Conservation (phyloP, 2,888 invertebrate genomes). For the Leptinotarsa haldemani region DNA sequence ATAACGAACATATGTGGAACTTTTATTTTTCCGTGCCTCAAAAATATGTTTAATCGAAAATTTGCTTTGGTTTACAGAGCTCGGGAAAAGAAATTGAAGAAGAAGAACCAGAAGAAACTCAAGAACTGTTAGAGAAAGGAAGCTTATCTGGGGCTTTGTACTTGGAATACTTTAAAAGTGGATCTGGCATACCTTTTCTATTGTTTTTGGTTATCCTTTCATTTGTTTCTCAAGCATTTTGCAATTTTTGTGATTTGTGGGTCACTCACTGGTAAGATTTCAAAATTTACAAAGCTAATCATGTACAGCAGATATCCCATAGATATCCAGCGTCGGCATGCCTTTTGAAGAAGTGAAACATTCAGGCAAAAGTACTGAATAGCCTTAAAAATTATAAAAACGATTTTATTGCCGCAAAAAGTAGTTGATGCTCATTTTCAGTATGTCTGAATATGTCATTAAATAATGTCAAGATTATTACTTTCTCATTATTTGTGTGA, state of each 20-base stretch:
- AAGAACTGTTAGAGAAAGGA: slow-evolving; percentile 75
- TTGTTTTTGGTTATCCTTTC: slow-evolving; percentile 69
- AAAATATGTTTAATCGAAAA: neutral
- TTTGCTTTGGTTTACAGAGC: slow-evolving; percentile 10
- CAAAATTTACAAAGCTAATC: neutral
- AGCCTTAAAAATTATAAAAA: no score
- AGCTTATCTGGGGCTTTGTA: slow-evolving; percentile 73
- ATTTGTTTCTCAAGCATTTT: slow-evolving; percentile 75
- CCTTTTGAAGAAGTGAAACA: no score
- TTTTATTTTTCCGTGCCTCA: no score
- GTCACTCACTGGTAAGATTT: slow-evolving; percentile 77
- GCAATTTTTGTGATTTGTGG: slow-evolving; percentile 82
- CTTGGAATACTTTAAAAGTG: slow-evolving; percentile 76
- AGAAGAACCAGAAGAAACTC: slow-evolving; percentile 71
- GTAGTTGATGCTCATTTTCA: no score
- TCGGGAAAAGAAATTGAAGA: slow-evolving; percentile 24
- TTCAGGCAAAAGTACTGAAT: no score
- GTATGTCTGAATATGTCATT: no score
- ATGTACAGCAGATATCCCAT: neutral
- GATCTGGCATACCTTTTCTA: slow-evolving; percentile 71
- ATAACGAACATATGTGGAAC: no score
- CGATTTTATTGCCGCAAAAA: no score
- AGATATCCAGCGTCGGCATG: no score
- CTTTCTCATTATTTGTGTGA: no score
- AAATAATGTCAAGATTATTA: no score